Evolutionary conservation across 2,888 invertebrate species (phyloP), one percentile per base, ranked within the genome.

Genomic region (Microchrysa polita): DNA sequence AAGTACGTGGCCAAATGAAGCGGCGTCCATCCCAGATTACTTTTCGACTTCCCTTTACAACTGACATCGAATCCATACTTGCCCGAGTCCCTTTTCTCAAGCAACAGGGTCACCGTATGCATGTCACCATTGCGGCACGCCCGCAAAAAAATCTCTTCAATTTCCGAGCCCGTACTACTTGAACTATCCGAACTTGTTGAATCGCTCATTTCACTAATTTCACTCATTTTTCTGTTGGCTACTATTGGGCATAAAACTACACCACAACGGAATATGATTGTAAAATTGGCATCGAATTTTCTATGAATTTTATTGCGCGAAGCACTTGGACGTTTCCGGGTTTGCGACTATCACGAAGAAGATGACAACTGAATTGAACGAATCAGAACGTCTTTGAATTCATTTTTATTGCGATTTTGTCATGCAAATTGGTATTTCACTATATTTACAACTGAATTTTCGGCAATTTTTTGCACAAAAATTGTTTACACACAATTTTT

Each of bases 1-100:
- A 91, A 91, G 81, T 91, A 91, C 52, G 90, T 88, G 0, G 91
- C 89, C 75, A 91, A 82, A 79, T 91, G 91, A 1, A 91, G 83
- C 0, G 91, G 89, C 0, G 90, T 90, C 91, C 91, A 91, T 63
- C 90, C 90, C 77, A 89, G 79, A 81, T 91, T 91, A 76, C 88
- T 87, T 81, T 90, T 91, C 67, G 84, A 87, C 82, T 87, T 87
- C 14, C 90, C 90, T 88, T 90, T 90, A 79, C 90, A 90, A 80
- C 90, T 89, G 18, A 91, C 85, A 80, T 90, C 87, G 76, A 90
- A 82, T 34, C 85, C 84, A 48, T 89, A 82, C 78, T 88, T 86
- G n/a, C 86, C 86, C 73, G 87, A 86, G 71, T 83, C 83, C 72
- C 81, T 84, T 20, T 87, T 87, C 73, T 87, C 84, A 53, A 90